Evolutionary conservation across 2,797 vertebrate species (phyloP).

Genomic region (Brotula barbata): DNA sequence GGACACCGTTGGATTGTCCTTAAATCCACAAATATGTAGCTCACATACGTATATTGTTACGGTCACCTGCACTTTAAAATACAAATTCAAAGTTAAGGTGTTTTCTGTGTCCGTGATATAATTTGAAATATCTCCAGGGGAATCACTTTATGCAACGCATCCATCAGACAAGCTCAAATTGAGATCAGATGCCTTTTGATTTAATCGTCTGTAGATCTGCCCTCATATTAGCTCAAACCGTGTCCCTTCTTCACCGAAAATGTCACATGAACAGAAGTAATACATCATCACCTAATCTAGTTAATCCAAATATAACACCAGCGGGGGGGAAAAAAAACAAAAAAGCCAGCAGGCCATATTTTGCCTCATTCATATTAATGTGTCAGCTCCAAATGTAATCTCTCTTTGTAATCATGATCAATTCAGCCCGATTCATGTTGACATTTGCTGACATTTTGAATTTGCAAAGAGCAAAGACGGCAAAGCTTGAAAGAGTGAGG

Average conservation of each 20-base stretch:
- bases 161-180: no score
- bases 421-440: constrained; percentile 24
- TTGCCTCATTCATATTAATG: constrained; percentile 15
- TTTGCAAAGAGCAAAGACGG: constrained; percentile 14
- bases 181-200: not conserved
- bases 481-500: not conserved
- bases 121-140: not conserved
- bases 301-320: not conserved
- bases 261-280: not conserved
- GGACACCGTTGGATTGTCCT: no score
- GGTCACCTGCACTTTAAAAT: no score
- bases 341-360: constrained; percentile 9
- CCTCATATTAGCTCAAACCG: not conserved
- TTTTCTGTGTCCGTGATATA: no score
- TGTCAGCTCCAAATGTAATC: constrained; percentile 24
- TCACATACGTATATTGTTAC: no score
- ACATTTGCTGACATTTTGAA: constrained; percentile 53
- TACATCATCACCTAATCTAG: not conserved
- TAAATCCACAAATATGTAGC: no score
- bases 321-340: no score
- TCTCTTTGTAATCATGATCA: constrained; percentile 20
- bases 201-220: not conserved
- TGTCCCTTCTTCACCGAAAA: not conserved
- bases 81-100: no score
- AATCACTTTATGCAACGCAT: no score